Percentiles rank a stretch among this genome's conserved stretches.
Conservation (phyloP, 2,888 invertebrate genomes). For the Conchocele bisecta region DNA sequence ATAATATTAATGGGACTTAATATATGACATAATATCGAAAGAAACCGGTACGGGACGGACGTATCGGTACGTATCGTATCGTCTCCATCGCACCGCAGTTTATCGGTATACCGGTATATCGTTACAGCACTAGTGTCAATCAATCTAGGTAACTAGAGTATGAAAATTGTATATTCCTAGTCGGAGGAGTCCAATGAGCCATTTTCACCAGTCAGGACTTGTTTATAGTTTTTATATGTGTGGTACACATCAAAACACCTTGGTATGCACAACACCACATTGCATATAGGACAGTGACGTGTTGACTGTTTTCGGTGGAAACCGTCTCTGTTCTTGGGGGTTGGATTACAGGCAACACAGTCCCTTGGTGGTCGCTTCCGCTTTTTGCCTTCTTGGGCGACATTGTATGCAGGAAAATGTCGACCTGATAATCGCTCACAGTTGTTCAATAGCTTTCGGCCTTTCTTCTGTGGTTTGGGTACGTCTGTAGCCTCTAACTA, state of each 20-base stretch:
- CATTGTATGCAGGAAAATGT: slow-evolving; percentile 12
- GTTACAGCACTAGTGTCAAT: too few species aligned
- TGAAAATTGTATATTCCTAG: too few species aligned
- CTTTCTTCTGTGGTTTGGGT: background rate
- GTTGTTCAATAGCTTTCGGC: background rate
- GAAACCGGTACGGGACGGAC: too few species aligned
- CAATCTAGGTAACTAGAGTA: too few species aligned
- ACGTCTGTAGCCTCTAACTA: background rate
- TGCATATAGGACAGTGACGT: background rate
- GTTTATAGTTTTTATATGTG: background rate
- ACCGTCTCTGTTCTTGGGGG: background rate
- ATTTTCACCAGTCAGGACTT: slow-evolving; percentile 1
- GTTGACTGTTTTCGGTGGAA: background rate
- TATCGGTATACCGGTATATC: too few species aligned
- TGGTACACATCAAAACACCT: slow-evolving; percentile 4
- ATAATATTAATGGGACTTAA: too few species aligned
- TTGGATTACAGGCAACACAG: slow-evolving; percentile 5
- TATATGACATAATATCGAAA: too few species aligned
- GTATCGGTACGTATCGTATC: too few species aligned
- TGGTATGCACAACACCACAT: slow-evolving; percentile 5
- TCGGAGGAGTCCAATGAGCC: too few species aligned
- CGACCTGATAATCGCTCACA: background rate
- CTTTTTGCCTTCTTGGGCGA: background rate
- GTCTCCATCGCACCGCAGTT: too few species aligned
- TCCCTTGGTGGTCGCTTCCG: slow-evolving; percentile 8